Evolutionary conservation across 1,140 invertebrate species (phyloP).

Genomic region (Drosophila littoralis): DNA sequence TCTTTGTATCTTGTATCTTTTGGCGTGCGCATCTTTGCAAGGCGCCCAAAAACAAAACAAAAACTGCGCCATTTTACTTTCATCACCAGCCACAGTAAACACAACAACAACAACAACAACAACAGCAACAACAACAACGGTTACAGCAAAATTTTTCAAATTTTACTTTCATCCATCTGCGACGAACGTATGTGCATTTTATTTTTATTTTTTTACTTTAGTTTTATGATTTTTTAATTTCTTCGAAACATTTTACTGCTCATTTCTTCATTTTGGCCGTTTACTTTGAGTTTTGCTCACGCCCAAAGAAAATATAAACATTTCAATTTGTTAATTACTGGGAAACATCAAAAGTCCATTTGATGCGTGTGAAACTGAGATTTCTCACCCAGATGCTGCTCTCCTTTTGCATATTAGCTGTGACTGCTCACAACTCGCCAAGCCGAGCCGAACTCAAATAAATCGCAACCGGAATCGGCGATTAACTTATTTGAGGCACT

Average conservation of each 20-base stretch:
- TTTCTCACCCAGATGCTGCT: constrained; percentile 26
- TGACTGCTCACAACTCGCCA: constrained; percentile 3
- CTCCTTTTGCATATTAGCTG: constrained; percentile 15
- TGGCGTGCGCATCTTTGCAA: constrained; percentile 33
- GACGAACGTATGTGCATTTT: constrained; percentile 33
- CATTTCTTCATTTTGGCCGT: not conserved
- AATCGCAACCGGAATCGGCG: constrained; percentile 58
- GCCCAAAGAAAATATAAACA: constrained; percentile 46
- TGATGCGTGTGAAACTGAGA: constrained; percentile 40
- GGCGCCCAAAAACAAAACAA: constrained; percentile 26
- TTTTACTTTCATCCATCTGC: constrained; percentile 75
- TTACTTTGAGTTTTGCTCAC: constrained; percentile 21
- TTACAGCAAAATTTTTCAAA: constrained; percentile 61
- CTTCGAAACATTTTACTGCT: constrained; percentile 25
- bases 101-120: constrained; percentile 24
- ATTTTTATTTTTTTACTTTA: constrained; percentile 47
- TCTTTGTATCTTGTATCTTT: constrained; percentile 18
- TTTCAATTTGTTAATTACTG: constrained; percentile 22
- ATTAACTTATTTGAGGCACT: constrained; percentile 54
- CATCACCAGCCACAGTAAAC: constrained; percentile 52
- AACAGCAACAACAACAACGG: constrained; percentile 21
- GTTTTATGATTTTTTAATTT: constrained; percentile 45
- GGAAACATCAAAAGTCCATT: not conserved
- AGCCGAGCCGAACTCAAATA: constrained; percentile 3
- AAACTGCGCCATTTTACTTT: constrained; percentile 75